Conservation (phyloP, 1,140 invertebrate species). For the Saxidomus purpurata region DNA sequence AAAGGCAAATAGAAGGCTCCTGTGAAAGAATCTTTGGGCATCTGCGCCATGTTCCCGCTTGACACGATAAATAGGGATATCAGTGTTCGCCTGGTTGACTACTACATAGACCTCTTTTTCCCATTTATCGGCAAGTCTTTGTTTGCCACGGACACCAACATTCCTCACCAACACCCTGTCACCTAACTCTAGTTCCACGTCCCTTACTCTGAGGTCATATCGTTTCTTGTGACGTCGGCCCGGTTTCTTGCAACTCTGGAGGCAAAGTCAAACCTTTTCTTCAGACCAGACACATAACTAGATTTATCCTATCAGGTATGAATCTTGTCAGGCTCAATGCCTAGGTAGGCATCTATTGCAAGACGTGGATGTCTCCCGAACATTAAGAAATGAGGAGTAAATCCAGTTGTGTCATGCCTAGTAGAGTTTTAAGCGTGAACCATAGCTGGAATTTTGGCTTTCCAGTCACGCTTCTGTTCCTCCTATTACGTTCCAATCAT, state of each 20-base stretch:
- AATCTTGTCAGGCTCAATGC: no score
- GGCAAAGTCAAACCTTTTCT: not conserved
- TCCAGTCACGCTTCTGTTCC: conserved; percentile 61
- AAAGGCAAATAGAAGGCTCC: no score
- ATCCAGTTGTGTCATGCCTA: conserved; percentile 45
- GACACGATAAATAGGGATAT: not conserved
- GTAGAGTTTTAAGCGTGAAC: conserved; percentile 67
- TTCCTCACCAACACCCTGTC: not conserved
- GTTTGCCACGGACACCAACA: no score
- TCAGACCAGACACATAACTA: not conserved
- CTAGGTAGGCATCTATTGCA: no score
- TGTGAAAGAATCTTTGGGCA: not conserved
- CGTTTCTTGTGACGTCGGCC: not conserved
- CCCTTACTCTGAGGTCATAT: not conserved
- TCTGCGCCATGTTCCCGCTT: not conserved
- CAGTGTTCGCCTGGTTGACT: no score
- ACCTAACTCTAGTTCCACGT: no score
- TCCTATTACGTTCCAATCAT: not conserved
- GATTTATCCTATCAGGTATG: conserved; percentile 21
- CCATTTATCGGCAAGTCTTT: no score
- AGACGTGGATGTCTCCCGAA: no score
- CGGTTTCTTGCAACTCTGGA: no score
- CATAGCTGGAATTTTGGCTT: no score
- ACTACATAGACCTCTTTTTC: not conserved
- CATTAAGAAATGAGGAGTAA: no score